Conservation (phyloP, 2,113 vertebrate genomes). For the Pachyramphus minor region DNA sequence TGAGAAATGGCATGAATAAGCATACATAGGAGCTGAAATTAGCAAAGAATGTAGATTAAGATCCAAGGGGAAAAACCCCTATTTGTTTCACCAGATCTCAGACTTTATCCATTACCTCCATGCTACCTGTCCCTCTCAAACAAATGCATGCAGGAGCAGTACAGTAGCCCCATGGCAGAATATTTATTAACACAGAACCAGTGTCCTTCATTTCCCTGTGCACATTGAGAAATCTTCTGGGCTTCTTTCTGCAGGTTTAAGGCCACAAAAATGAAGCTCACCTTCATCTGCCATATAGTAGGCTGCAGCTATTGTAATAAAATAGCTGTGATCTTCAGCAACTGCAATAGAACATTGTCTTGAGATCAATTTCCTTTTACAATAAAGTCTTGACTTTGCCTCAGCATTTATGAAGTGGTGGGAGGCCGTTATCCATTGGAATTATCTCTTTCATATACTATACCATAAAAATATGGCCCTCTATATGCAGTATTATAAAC, state of each 20-base stretch:
- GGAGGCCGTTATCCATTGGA: not conserved
- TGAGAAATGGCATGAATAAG: not conserved
- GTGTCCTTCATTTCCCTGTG: not conserved
- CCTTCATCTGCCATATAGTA: not conserved
- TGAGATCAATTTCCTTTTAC: conserved; percentile 60
- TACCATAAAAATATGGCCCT: conserved; percentile 33
- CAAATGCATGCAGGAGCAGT: fast-evolving
- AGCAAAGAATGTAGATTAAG: not conserved
- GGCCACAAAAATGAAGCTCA: not conserved
- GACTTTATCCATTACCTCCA: not conserved
- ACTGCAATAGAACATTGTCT: conserved; percentile 18
- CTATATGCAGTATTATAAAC: not conserved
- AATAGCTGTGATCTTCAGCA: conserved; percentile 43
- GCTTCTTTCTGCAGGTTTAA: not conserved
- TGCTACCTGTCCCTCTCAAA: not conserved
- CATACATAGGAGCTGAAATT: not conserved
- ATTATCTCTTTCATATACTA: conserved; percentile 61
- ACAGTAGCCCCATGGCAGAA: not conserved
- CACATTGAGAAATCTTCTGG: fast-evolving
- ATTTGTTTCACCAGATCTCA: not conserved
- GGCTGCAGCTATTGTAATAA: conserved; percentile 6
- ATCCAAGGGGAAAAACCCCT: not conserved
- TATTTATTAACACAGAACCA: not conserved
- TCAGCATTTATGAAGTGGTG: conserved; percentile 55
- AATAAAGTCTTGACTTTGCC: conserved; percentile 40